Conservation (phyloP, 2,113 vertebrate genomes). For the Chaetodon trifascialis region DNA sequence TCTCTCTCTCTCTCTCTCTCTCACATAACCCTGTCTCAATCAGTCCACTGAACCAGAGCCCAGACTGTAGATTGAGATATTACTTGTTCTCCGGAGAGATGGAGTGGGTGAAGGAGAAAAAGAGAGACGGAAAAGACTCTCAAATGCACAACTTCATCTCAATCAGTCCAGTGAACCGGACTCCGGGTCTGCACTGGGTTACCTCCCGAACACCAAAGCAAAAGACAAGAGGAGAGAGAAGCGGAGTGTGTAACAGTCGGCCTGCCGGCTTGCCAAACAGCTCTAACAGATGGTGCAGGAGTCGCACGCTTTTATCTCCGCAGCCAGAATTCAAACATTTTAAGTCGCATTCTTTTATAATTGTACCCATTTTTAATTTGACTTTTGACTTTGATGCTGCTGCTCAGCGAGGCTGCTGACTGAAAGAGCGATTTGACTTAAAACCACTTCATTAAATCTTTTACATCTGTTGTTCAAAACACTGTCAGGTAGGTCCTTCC, state of each 20-base stretch:
- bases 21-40: slow-evolving; percentile 35
- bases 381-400: slow-evolving; percentile 31
- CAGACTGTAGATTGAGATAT: slow-evolving; percentile 63
- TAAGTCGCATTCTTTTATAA: slow-evolving; percentile 6
- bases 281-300: slow-evolving; percentile 45
- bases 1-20: not conserved
- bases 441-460: slow-evolving; percentile 15
- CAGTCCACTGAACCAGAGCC: slow-evolving; percentile 52
- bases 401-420: not conserved
- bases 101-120: slow-evolving; percentile 36
- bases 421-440: not conserved
- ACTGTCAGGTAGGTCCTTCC: not conserved
- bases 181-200: slow-evolving; percentile 20
- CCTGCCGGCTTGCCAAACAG: slow-evolving; percentile 36
- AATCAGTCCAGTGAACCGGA: slow-evolving; percentile 49
- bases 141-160: slow-evolving; percentile 55
- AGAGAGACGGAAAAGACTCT: slow-evolving; percentile 28
- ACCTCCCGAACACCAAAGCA: slow-evolving; percentile 10
- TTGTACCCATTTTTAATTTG: slow-evolving; percentile 9
- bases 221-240: slow-evolving; percentile 12
- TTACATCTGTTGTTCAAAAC: not conserved
- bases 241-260: slow-evolving; percentile 11
- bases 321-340: slow-evolving; percentile 24
- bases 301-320: slow-evolving; percentile 1
- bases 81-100: slow-evolving; percentile 51